Evolutionary conservation across 2,797 vertebrate species (phyloP).

Genomic region (Podarcis siculus): DNA sequence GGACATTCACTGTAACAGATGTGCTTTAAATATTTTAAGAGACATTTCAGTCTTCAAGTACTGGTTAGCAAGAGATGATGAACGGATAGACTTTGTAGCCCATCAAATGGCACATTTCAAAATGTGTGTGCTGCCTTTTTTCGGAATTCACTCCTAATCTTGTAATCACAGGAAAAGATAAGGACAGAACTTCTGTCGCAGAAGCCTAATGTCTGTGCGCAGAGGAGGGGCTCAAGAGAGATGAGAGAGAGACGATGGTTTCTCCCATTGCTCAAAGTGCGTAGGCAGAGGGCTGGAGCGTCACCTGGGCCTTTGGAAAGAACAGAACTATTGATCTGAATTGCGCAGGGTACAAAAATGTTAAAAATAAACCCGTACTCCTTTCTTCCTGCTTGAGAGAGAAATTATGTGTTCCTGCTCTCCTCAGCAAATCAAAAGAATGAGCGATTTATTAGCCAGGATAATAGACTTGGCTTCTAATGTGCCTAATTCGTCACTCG

Average conservation of each 20-base stretch:
- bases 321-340: constrained; percentile 58
- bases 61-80: neutral
- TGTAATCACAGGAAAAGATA: neutral
- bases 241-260: neutral
- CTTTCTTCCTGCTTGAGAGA: constrained; percentile 30
- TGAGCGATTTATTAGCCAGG: constrained; percentile 44
- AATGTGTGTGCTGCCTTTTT: neutral
- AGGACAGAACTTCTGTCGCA: no score
- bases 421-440: constrained; percentile 48
- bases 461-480: constrained; percentile 30
- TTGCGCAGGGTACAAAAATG: neutral
- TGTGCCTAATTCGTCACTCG: neutral
- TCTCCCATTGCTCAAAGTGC: constrained; percentile 12
- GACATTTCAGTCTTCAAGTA: neutral
- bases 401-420: constrained; percentile 30
- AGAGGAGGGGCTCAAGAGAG: neutral
- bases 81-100: neutral
- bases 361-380: constrained; percentile 49
- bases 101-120: neutral
- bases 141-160: neutral
- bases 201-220: neutral
- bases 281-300: neutral
- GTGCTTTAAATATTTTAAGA: neutral
- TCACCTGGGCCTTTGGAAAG: constrained; percentile 38
- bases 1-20: neutral